A percentile compares a stretch with the other conserved stretches of the same genome.
These are phyloP conservation scores for Ptilorrhoa leucosticta DNA, from an alignment of 2,113 vertebrate genomes.

Conservation along the genomic window DNA sequence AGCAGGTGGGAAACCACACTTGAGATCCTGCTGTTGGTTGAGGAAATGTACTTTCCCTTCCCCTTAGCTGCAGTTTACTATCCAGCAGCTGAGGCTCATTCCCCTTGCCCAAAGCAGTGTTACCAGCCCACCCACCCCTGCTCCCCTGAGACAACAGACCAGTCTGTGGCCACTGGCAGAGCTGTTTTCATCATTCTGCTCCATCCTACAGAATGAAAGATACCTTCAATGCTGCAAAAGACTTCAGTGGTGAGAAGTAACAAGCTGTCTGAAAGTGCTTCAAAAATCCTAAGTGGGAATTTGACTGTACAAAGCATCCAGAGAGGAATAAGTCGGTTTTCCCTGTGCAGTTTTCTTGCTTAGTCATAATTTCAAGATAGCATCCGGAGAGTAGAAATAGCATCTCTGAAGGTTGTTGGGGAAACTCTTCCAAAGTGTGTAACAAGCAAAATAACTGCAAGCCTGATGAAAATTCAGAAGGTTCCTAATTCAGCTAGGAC, in stretches of 20 bases:
- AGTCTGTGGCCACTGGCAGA: not conserved
- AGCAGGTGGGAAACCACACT: not conserved
- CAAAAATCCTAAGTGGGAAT: not conserved
- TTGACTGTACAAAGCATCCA: not conserved
- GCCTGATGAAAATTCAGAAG: slow-evolving; percentile 7
- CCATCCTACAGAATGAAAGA: not conserved
- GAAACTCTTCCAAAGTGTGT: not conserved
- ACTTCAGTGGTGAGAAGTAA: not conserved
- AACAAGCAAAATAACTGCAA: not conserved
- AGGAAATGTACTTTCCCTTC: not conserved
- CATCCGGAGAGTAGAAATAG: not conserved
- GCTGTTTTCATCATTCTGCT: not conserved
- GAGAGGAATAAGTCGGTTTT: not conserved
- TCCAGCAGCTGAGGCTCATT: not conserved
- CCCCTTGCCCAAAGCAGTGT: not conserved
- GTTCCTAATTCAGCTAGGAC: not conserved
- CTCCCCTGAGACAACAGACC: not conserved
- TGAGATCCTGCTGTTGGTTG: not conserved
- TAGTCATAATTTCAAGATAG: not conserved
- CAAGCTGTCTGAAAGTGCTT: not conserved
- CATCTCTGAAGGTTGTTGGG: not conserved
- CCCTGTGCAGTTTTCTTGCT: not conserved
- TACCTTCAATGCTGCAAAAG: not conserved
- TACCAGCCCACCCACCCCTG: not conserved
- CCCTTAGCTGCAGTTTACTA: not conserved